These are phyloP conservation scores for Scaptomyza parva DNA, from an alignment of 2,888 invertebrate species.

Conservation along the genomic window DNA sequence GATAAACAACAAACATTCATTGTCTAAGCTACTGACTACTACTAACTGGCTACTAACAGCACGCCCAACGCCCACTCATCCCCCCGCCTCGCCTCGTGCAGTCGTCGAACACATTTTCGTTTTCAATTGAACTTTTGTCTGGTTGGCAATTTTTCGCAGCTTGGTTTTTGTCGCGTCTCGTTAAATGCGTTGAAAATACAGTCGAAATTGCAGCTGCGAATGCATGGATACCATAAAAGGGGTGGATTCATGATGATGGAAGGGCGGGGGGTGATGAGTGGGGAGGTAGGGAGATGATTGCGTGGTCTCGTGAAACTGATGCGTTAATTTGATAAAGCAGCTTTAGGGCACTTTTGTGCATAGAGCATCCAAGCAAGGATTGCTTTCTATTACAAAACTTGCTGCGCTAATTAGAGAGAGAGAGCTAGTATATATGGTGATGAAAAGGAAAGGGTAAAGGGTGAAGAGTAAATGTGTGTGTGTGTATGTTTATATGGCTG, in stretches of 20 bases:
- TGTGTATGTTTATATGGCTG: constrained; percentile 17
- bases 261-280: neutral
- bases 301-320: constrained; percentile 58
- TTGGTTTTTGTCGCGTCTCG: constrained; percentile 61
- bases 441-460: neutral
- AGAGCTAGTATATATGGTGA: no score
- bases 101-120: constrained; percentile 37
- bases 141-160: constrained; percentile 55
- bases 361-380: constrained; percentile 56
- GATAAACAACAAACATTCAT: constrained; percentile 58
- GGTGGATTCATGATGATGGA: neutral
- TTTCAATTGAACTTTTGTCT: constrained; percentile 65
- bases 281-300: constrained; percentile 18
- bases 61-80: neutral
- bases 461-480: neutral
- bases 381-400: constrained; percentile 66
- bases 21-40: constrained; percentile 39
- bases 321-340: constrained; percentile 69
- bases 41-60: neutral
- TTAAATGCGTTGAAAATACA: constrained; percentile 62
- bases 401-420: constrained; percentile 58
- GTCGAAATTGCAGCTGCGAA: constrained; percentile 33
- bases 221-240: neutral
- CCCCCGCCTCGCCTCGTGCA: neutral
- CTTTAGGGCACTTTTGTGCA: constrained; percentile 65